phyloP scores from a whole-genome alignment of 2,797 vertebrate species.

The Poeciliopsis infans region DNA sequence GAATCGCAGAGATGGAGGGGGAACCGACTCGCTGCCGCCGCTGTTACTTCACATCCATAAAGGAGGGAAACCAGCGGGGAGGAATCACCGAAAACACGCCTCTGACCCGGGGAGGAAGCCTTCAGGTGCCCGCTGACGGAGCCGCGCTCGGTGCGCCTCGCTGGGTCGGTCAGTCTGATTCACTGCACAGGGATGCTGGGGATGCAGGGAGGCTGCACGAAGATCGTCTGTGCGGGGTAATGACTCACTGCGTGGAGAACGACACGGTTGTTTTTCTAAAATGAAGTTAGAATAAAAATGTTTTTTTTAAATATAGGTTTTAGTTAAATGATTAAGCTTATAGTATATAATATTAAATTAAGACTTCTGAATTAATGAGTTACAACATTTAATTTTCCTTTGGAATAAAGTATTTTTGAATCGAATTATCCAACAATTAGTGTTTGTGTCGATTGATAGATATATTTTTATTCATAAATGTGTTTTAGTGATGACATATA shows the following conservation, averaged over 20 bases:
- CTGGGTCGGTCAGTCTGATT: neutral
- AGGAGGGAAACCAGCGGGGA: slow-evolving; percentile 10
- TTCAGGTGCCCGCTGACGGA: slow-evolving; percentile 17
- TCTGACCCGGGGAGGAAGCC: neutral
- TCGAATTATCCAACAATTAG: neutral
- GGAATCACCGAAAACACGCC: slow-evolving; percentile 10
- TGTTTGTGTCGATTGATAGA: neutral
- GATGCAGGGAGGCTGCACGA: slow-evolving; percentile 62
- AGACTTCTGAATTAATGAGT: too few relatives aligned
- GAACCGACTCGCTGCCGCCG: slow-evolving; percentile 30
- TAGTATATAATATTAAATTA: too few relatives aligned
- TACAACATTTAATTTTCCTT: neutral
- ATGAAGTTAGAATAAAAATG: neutral
- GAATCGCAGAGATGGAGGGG: slow-evolving; percentile 31
- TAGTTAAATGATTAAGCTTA: neutral
- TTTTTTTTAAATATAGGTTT: neutral
- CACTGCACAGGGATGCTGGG: slow-evolving; percentile 58
- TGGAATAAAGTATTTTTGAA: neutral
- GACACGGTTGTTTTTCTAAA: neutral
- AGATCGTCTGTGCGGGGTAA: neutral
- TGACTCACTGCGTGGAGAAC: slow-evolving; percentile 21
- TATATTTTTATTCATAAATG: neutral
- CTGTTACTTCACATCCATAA: slow-evolving; percentile 63
- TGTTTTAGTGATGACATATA: neutral
- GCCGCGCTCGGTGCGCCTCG: neutral